Evolutionary conservation across 2,113 vertebrate genomes (phyloP).

Genomic region (Tichodroma muraria): DNA sequence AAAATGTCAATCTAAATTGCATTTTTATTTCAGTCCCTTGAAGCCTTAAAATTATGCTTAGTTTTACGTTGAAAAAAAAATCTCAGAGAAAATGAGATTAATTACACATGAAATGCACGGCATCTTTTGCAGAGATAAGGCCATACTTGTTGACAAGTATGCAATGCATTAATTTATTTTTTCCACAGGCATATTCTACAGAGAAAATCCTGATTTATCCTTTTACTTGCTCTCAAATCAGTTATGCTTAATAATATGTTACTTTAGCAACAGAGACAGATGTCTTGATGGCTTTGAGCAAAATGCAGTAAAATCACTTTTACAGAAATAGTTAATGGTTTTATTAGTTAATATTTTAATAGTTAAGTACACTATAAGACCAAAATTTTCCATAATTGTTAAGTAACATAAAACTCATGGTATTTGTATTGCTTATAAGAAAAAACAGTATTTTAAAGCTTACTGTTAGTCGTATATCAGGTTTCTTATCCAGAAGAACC

Average conservation of each 20-base stretch:
- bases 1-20: background rate
- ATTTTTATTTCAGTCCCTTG: background rate
- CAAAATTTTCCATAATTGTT: background rate
- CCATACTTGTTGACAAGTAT: background rate
- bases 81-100: background rate
- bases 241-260: background rate
- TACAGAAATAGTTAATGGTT: background rate
- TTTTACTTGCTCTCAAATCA: background rate
- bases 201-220: background rate
- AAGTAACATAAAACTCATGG: background rate
- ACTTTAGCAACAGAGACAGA: background rate
- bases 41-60: background rate
- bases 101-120: background rate
- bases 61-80: background rate
- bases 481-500: slow-evolving; percentile 76
- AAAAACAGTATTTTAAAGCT: background rate
- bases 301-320: background rate
- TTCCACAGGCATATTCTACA: background rate
- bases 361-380: background rate
- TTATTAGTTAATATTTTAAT: background rate
- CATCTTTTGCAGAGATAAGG: background rate
- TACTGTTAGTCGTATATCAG: slow-evolving; percentile 83
- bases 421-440: background rate
- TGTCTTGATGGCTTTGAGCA: background rate
- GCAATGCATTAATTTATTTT: background rate